Evolutionary conservation across 2,888 invertebrate genomes (phyloP), one percentile per base, ranked within the genome.

Genomic region (Julus scandinavius): DNA sequence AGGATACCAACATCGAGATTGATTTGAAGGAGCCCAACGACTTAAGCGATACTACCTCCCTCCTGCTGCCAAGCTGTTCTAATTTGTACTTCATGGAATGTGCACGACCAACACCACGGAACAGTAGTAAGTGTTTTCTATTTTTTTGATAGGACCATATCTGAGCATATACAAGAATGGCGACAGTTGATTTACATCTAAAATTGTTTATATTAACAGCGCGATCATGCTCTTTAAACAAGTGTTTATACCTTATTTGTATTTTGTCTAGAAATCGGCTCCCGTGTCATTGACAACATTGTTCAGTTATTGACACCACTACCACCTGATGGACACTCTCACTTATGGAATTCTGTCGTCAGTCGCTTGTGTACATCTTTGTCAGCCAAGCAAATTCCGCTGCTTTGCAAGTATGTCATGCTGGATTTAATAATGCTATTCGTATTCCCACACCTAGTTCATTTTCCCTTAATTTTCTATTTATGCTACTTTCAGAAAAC

Each of bases 211-310:
- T n/a, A n/a, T n/a, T n/a, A n/a, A n/a, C n/a, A n/a, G n/a, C n/a
- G n/a, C n/a, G n/a, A n/a, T n/a, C n/a, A n/a, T n/a, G n/a, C n/a
- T n/a, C n/a, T n/a, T n/a, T n/a, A n/a, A n/a, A n/a, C n/a, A 45
- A 45, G 6, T 45, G 6, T 45, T 45, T 5, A 45, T 45, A 45
- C 6, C 13, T 83, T 11, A 4, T 83, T 83, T 83, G 6, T 17
- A 9, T 41, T 17, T 41, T 41, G 6, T 49, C n/a, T 49, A 85
- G 49, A 85, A 85, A 85, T 17, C 40, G 72, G 29, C 6, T 29
- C 72, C 6, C 72, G 72, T 9, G 11, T 72, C 72, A 85, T 85
- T n/a, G 85, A 85, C 49, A 41, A 41, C 49, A 85, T 85, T 85
- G 20, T 41, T 41, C 85, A 85, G 45, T 85, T 85, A 20, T 17